Percentiles rank a stretch among this genome's conserved stretches.
Evolutionary conservation across 2,797 vertebrate species (phyloP).

Genomic region (Mormyrops boulengeri): DNA sequence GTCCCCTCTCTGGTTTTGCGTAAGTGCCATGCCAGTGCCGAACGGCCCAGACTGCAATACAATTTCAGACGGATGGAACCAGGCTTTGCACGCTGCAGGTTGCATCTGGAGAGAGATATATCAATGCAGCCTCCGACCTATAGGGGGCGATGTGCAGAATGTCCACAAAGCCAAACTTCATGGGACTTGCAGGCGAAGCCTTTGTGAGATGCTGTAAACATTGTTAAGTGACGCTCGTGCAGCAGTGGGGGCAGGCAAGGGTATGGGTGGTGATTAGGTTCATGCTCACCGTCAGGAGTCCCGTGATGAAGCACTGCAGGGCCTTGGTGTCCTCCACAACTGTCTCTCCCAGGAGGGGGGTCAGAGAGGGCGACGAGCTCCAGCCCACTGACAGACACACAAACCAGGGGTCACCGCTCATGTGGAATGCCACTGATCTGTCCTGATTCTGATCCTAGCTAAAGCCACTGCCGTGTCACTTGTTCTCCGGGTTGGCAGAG

Average conservation of each 20-base stretch:
- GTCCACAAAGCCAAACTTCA: background rate
- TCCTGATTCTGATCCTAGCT: background rate
- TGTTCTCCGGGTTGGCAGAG: background rate
- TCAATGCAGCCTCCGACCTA: background rate
- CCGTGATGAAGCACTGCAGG: constrained; percentile 69
- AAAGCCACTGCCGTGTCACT: background rate
- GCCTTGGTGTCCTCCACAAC: constrained; percentile 68
- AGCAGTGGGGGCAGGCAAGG: background rate
- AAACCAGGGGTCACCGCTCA: constrained; percentile 1
- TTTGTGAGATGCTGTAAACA: background rate
- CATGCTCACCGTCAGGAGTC: constrained; percentile 69
- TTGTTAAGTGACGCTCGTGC: background rate
- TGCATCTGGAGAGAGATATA: background rate
- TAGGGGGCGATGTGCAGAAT: background rate
- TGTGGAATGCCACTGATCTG: background rate
- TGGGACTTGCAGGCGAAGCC: background rate
- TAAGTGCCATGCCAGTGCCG: constrained; percentile 8
- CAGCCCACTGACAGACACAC: constrained; percentile 69
- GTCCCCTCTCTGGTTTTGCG: constrained; percentile 15
- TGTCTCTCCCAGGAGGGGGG: constrained; percentile 63
- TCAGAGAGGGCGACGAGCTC: constrained; percentile 69
- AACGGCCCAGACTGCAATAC: background rate
- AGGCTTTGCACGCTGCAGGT: background rate
- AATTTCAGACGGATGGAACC: constrained; percentile 16
- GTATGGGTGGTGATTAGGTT: background rate